Conservation (phyloP, 2,888 invertebrate genomes). For the Augochlorella aurata region DNA sequence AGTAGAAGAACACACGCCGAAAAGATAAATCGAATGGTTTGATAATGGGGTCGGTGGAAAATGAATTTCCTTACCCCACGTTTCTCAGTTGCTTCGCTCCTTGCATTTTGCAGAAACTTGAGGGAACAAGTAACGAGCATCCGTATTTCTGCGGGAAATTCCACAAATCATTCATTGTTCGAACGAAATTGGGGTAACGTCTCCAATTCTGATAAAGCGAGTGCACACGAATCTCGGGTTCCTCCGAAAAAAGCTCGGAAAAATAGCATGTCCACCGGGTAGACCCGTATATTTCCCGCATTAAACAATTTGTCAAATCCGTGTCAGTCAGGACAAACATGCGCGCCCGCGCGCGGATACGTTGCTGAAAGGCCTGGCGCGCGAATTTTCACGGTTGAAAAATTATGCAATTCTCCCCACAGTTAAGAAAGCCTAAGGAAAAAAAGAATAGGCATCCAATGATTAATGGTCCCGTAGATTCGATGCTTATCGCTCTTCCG, state of each 20-base stretch:
- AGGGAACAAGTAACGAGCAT: neutral
- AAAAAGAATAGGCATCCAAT: conserved; percentile 46
- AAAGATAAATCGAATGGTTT: no score
- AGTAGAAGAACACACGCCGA: no score
- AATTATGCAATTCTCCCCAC: conserved; percentile 56
- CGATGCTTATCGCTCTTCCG: conserved; percentile 47
- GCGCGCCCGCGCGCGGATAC: conserved; percentile 1
- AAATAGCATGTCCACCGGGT: conserved; percentile 28
- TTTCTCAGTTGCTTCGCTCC: no score
- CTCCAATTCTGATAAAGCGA: neutral
- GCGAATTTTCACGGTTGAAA: conserved; percentile 49
- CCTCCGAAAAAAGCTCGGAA: neutral
- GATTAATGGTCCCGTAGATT: conserved; percentile 60
- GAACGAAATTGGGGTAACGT: neutral
- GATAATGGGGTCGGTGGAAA: no score
- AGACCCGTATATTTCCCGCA: neutral
- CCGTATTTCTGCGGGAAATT: neutral
- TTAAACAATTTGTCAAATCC: conserved; percentile 54
- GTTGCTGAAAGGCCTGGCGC: conserved; percentile 1
- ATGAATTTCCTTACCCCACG: no score
- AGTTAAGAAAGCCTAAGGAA: conserved; percentile 15
- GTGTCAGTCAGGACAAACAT: conserved; percentile 24
- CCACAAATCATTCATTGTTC: neutral
- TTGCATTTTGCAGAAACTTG: no score
- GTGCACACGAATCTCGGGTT: neutral